phyloP scores from a whole-genome alignment of 53 echinoderm and acorn worm species.

The Holothuria leucospilota region DNA sequence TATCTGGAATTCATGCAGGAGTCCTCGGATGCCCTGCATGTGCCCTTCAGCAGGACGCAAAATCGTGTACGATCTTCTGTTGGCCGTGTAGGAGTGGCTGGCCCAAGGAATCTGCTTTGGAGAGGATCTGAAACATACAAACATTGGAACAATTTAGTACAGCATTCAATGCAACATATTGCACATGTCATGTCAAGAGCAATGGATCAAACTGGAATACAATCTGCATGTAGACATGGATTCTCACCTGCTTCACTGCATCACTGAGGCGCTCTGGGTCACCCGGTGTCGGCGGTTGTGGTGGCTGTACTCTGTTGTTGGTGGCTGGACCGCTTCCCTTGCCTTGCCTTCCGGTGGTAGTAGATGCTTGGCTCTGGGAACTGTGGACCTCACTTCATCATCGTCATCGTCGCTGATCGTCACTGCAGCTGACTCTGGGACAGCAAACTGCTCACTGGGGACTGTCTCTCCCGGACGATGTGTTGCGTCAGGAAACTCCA shows the following conservation, averaged over 20 bases:
- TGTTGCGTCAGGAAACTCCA: too few relatives aligned
- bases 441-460: too few relatives aligned
- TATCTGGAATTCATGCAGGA: conserved; percentile 56
- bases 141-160: too few relatives aligned
- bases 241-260: conserved; percentile 59
- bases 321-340: conserved; percentile 53
- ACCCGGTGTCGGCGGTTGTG: conserved; percentile 60
- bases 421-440: too few relatives aligned
- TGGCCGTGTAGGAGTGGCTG: conserved; percentile 30
- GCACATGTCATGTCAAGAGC: too few relatives aligned
- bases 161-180: conserved; percentile 55
- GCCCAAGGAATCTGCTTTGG: conserved; percentile 41
- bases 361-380: conserved; percentile 52
- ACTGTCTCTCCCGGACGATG: too few relatives aligned
- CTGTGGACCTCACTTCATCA: too few relatives aligned
- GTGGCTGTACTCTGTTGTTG: conserved; percentile 39
- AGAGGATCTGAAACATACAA: too few relatives aligned
- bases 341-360: conserved; percentile 40
- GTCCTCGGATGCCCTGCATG: conserved; percentile 53
- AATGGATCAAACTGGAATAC: too few relatives aligned
- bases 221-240: conserved; percentile 48
- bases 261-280: too few relatives aligned
- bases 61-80: conserved; percentile 36
- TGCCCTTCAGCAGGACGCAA: conserved; percentile 60
- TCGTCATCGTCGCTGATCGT: too few relatives aligned